phyloP scores from a whole-genome alignment of 2,888 invertebrate species.

The Buathra laborator region DNA sequence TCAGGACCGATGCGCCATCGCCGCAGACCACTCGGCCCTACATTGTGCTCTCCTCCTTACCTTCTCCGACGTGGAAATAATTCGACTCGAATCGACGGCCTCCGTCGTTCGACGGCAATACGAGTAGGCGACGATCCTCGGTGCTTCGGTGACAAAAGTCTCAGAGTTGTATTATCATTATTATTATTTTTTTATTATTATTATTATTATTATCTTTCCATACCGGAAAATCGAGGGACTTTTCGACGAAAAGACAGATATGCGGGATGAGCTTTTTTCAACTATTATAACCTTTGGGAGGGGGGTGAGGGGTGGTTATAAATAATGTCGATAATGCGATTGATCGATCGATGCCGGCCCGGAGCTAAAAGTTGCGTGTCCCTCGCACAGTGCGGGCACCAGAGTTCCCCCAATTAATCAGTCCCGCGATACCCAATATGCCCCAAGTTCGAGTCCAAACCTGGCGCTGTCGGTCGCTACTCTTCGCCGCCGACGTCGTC shows the following conservation, averaged over 20 bases:
- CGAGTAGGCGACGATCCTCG: slow-evolving; percentile 39
- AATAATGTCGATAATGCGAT: slow-evolving; percentile 53
- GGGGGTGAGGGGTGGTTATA: slow-evolving; percentile 36
- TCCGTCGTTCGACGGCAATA: slow-evolving; percentile 47
- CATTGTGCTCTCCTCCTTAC: slow-evolving; percentile 58
- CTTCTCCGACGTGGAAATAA: slow-evolving; percentile 70
- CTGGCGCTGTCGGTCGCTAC: slow-evolving; percentile 17
- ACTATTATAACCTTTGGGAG: background rate
- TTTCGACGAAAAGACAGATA: slow-evolving; percentile 47
- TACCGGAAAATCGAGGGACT: slow-evolving; percentile 54
- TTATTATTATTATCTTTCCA: slow-evolving; percentile 29
- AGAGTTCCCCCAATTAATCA: slow-evolving; percentile 76
- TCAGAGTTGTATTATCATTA: slow-evolving; percentile 1
- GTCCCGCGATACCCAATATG: slow-evolving; percentile 73
- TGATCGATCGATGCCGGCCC: slow-evolving; percentile 69
- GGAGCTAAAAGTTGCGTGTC: slow-evolving; percentile 74
- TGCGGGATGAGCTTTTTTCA: slow-evolving; percentile 23
- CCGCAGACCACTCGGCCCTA: slow-evolving; percentile 64
- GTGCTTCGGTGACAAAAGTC: slow-evolving; percentile 57
- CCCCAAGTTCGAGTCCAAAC: slow-evolving; percentile 60
- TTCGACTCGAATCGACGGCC: slow-evolving; percentile 63
- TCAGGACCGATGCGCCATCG: slow-evolving; percentile 63
- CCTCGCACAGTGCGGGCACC: slow-evolving; percentile 63
- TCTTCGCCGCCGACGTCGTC: slow-evolving; percentile 42
- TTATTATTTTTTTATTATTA: background rate